Percentiles rank a stretch among this genome's conserved stretches.
phyloP scores from a whole-genome alignment of 1,140 invertebrate species.

The Euglossa dilemma region DNA sequence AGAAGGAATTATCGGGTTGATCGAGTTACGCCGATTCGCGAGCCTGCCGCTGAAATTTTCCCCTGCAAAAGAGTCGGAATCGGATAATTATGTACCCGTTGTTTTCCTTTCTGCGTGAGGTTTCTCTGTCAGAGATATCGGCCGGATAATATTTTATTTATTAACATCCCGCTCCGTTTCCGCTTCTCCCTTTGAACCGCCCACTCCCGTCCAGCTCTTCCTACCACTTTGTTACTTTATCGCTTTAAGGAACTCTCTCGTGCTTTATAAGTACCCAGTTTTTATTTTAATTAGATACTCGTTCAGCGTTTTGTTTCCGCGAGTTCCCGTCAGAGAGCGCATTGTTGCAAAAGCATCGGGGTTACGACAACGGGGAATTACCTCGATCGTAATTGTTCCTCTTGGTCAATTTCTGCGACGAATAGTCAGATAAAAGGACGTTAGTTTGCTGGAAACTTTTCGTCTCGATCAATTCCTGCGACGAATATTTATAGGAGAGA shows the following conservation, averaged over 20 bases:
- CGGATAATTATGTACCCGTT: conserved; percentile 14
- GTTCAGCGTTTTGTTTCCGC: background rate
- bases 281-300: conserved; percentile 42
- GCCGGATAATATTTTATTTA: conserved; percentile 39
- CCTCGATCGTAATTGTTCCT: background rate
- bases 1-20: background rate
- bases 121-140: background rate
- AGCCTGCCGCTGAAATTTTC: background rate
- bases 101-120: background rate
- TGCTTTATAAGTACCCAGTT: background rate
- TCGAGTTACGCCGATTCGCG: background rate
- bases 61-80: background rate
- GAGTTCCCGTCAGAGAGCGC: background rate
- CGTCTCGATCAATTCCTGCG: no score
- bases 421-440: background rate
- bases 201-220: background rate
- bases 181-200: background rate
- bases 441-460: background rate
- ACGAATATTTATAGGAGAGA: no score
- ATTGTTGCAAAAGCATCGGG: background rate
- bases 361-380: background rate
- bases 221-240: background rate
- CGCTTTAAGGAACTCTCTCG: background rate
- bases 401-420: background rate
- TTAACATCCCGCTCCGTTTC: conserved; percentile 10